Conservation (phyloP, 1,140 invertebrate genomes). For the Papilio polytes region DNA sequence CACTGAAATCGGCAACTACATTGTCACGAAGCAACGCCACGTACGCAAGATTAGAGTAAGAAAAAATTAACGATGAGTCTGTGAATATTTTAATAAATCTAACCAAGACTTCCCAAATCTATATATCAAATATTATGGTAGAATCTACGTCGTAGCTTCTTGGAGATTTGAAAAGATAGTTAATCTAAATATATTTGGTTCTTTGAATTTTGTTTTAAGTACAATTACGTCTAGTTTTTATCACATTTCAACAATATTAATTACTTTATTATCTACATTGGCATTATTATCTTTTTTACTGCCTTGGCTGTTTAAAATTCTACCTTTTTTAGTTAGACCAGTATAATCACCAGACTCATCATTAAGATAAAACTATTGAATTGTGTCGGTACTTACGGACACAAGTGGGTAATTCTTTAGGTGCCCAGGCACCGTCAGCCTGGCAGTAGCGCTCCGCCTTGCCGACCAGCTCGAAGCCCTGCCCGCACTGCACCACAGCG, state of each 20-base stretch:
- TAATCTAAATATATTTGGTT: too few species aligned
- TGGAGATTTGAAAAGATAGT: too few species aligned
- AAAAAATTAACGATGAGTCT: slow-evolving; percentile 64
- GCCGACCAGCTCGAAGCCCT: slow-evolving; percentile 96
- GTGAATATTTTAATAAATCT: slow-evolving; percentile 13
- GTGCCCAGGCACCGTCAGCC: slow-evolving; percentile 94
- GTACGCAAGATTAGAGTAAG: slow-evolving; percentile 51
- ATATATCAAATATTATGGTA: too few species aligned
- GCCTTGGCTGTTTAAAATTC: background rate
- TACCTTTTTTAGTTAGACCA: background rate
- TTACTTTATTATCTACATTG: too few species aligned
- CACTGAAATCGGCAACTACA: slow-evolving; percentile 80
- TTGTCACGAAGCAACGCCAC: slow-evolving; percentile 83
- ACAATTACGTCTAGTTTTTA: too few species aligned
- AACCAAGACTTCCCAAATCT: background rate
- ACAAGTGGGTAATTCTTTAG: slow-evolving; percentile 94
- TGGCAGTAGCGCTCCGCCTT: slow-evolving; percentile 86
- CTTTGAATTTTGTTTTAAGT: too few species aligned
- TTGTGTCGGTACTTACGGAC: slow-evolving; percentile 87
- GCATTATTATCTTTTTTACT: too few species aligned
- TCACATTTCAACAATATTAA: too few species aligned
- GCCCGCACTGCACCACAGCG: slow-evolving; percentile 96
- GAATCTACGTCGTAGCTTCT: too few species aligned
- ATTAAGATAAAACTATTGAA: slow-evolving; percentile 53
- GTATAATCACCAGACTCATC: slow-evolving; percentile 60